Percentiles rank a stretch among this genome's conserved stretches.
phyloP scores from a whole-genome alignment of 2,888 invertebrate species.

The Chironomus riparius region DNA sequence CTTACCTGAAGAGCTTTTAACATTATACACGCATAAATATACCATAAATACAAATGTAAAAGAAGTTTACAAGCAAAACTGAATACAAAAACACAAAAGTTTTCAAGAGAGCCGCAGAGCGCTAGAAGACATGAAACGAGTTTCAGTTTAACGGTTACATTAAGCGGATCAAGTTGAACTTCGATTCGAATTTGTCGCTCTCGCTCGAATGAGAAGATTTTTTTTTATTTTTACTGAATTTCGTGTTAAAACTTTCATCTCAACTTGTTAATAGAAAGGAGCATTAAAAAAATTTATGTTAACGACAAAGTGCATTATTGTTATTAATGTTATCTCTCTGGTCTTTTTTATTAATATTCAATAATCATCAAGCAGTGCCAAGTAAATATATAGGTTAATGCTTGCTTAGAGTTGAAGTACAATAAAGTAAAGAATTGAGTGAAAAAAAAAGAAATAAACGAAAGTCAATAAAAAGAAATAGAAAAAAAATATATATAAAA shows the following conservation, averaged over 20 bases:
- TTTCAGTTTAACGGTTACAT: constrained; percentile 26
- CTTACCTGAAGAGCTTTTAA: no score
- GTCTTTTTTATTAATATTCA: background rate
- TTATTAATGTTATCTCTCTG: background rate
- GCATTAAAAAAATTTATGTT: background rate
- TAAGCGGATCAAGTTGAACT: constrained; percentile 12
- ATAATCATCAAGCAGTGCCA: background rate
- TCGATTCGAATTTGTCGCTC: background rate
- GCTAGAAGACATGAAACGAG: constrained; percentile 12
- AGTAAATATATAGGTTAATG: constrained; percentile 2
- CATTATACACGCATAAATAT: background rate
- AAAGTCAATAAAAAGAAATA: background rate
- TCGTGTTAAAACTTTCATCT: background rate
- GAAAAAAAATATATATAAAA: background rate
- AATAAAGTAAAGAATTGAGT: no score
- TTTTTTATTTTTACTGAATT: background rate
- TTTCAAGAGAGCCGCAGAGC: background rate
- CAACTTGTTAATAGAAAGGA: background rate
- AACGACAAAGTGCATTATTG: background rate
- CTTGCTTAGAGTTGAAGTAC: background rate
- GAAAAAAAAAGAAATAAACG: background rate
- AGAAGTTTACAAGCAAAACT: background rate
- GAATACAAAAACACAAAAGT: background rate
- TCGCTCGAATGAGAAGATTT: background rate
- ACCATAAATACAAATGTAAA: background rate